Base-by-base conservation (phyloP, 2,113 vertebrate species). In the Lontra canadensis region DNA sequence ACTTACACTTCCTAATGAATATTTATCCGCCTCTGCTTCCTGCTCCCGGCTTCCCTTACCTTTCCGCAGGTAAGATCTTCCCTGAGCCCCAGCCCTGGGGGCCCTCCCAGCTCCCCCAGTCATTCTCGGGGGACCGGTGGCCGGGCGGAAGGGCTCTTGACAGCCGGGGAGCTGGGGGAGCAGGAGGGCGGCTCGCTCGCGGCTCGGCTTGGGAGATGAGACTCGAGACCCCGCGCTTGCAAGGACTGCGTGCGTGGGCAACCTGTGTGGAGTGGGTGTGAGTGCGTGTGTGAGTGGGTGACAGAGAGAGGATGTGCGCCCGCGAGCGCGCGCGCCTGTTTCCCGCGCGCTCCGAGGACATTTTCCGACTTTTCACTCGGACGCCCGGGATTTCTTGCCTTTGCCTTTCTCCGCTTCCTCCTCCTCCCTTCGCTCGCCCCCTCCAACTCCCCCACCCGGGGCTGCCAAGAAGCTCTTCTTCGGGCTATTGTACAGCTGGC, bases 1-100 rank as follows among this genome's bases (percentile, higher is more conserved):
- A 98, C 98, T 98, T 98, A 96, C 94, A 96, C 97, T 98, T 98
- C 98, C 98, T 98, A 98, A 99, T 99, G 98, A 99, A 98, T 99
- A 99, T 99, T 99, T 98, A 99, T 98, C 98, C 98, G 94, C 96
- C 98, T 96, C 97, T 98, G 98, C 98, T 98, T 83, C 98, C 94
- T 88, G 97, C 97, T 98, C 98, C 98, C 76, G 94, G 97, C 91
- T 98, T 98, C 98, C 98, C 98, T 98, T 98, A 99, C 98, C 98
- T 99, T 97, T 90, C 71, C 0, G 55, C 98, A 98, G 97, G 97
- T 98, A 98, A 98, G 97, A 94, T 87, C 88, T n/a, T 92, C 81
- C 96, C 97, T 31, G 79, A 2, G 74, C 67, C 97, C 65, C 74
- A 76, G 71, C 44, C 83, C 83, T 6, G 42, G 67, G 76, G 83